These are phyloP conservation scores for Chrysodeixis includens DNA, from an alignment of 2,888 invertebrate species.

Conservation along the genomic window DNA sequence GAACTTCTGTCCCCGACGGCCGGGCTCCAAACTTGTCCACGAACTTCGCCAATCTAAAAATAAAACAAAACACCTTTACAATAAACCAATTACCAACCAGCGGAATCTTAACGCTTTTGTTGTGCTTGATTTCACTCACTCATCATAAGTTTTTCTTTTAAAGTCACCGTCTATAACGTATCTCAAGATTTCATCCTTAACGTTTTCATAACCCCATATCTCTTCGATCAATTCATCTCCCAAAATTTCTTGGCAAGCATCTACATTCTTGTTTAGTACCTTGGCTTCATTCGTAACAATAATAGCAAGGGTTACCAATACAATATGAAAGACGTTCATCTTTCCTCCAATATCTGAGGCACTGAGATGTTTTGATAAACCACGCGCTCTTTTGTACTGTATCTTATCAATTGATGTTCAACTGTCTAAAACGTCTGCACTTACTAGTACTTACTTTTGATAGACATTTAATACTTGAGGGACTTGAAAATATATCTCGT, in stretches of 20 bases:
- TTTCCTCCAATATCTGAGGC: slow-evolving; percentile 55
- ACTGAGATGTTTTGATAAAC: slow-evolving; percentile 63
- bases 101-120: neutral
- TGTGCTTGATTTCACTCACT: slow-evolving; percentile 70
- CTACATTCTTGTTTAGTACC: slow-evolving; percentile 64
- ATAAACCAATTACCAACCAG: neutral
- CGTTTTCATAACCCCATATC: slow-evolving; percentile 88
- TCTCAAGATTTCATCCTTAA: slow-evolving; percentile 86
- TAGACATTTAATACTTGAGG: slow-evolving; percentile 57
- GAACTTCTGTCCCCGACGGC: slow-evolving; percentile 89
- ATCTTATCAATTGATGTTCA: slow-evolving; percentile 61
- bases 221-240: slow-evolving; percentile 86
- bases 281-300: slow-evolving; percentile 68
- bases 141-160: slow-evolving; percentile 89
- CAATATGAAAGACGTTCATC: slow-evolving; percentile 67
- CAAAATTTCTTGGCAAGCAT: slow-evolving; percentile 77
- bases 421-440: slow-evolving; percentile 63
- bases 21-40: slow-evolving; percentile 90
- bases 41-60: slow-evolving; percentile 78
- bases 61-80: neutral
- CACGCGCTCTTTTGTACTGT: slow-evolving; percentile 63
- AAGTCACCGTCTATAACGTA: slow-evolving; percentile 86
- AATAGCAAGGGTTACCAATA: slow-evolving; percentile 66
- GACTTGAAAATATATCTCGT: slow-evolving; percentile 44
- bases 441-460: slow-evolving; percentile 56